Evolutionary conservation across 2,797 vertebrate species (phyloP).

Genomic region (Mus caroli): DNA sequence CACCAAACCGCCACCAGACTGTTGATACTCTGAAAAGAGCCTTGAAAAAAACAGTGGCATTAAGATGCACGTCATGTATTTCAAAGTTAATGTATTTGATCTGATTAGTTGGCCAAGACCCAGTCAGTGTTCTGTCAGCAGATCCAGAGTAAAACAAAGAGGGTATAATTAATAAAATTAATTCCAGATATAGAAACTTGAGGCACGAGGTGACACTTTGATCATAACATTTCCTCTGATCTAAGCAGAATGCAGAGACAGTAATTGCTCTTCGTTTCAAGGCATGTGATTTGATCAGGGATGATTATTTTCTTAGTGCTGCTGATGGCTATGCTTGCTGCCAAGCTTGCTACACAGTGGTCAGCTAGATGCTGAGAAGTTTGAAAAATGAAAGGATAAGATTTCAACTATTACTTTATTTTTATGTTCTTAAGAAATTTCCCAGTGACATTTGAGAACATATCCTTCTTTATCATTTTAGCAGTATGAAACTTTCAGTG

Average conservation of each 20-base stretch:
- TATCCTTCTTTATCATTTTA: slow-evolving; percentile 28
- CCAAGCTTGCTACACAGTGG: slow-evolving; percentile 19
- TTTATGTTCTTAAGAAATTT: slow-evolving; percentile 5
- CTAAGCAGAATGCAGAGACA: slow-evolving; percentile 45
- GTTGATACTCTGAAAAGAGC: slow-evolving; percentile 50
- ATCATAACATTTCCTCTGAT: slow-evolving; percentile 66
- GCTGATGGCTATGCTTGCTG: slow-evolving; percentile 24
- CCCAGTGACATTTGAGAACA: background rate
- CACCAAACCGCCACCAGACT: background rate
- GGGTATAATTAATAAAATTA: slow-evolving; percentile 75
- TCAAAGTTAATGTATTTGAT: slow-evolving; percentile 79
- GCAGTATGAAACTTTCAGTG: slow-evolving; percentile 9
- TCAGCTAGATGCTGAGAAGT: slow-evolving; percentile 46
- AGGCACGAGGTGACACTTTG: slow-evolving; percentile 69
- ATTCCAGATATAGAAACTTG: slow-evolving; percentile 71
- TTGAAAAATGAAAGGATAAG: slow-evolving; percentile 36
- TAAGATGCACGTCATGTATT: slow-evolving; percentile 65
- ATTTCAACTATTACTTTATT: slow-evolving; percentile 58
- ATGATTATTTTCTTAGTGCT: slow-evolving; percentile 59
- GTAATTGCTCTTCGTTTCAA: slow-evolving; percentile 69
- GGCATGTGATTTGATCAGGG: slow-evolving; percentile 41
- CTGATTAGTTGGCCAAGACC: slow-evolving; percentile 76
- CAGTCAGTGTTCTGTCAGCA: slow-evolving; percentile 77
- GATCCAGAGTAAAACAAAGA: slow-evolving; percentile 73
- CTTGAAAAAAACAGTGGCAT: slow-evolving; percentile 41